Base-by-base conservation (phyloP, 1,140 invertebrate genomes). In the Steinernema feltiae region DNA sequence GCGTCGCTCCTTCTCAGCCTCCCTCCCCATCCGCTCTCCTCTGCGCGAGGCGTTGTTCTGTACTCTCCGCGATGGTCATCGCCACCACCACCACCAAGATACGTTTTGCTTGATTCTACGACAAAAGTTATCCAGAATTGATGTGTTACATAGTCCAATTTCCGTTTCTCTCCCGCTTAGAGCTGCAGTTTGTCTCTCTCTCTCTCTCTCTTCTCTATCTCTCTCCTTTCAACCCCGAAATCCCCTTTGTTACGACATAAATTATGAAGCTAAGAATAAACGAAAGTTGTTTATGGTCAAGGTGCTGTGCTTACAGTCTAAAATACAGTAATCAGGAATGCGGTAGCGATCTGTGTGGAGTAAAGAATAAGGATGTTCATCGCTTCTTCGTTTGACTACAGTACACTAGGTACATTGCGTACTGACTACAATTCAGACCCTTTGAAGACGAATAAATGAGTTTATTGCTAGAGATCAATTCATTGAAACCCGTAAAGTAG, bases 181-280 rank as follows among this genome's bases (percentile, higher is more conserved):
- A 63, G 53, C 53, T 15, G 53, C 53, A 63, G 53, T 63, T 63
- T 7, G 7, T 18, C 35, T 63, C 7, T 27, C 15, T 63, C 53
- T 63, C 53, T 63, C 53, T 27, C 24, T 63, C 53, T 46, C 41
- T 7, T 46, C 41, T 46, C 7, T 46, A 7, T 46, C 7, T 46
- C 41, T n/a, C n/a, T n/a, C n/a, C 12, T 12, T 27, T 63, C 53
- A 3, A 63, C 53, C 53, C 35, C 7, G 18, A 7, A 7, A 41
- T 41, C 35, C 24, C 3, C 53, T 63, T 63, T 63, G 18, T 41
- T 18, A 41, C 35, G 35, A 63, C 53, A 63, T 63, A 63, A 63
- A 63, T 63, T 63, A 63, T 63, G 53, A 63, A 41, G 53, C 53
- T 63, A 63, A 63, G n/a, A n/a, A 63, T 63, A 27, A 63, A 63